Evolutionary conservation across 64 coral and sea anemone species (phyloP).

Genomic region (Dendrophyllia cribrosa): DNA sequence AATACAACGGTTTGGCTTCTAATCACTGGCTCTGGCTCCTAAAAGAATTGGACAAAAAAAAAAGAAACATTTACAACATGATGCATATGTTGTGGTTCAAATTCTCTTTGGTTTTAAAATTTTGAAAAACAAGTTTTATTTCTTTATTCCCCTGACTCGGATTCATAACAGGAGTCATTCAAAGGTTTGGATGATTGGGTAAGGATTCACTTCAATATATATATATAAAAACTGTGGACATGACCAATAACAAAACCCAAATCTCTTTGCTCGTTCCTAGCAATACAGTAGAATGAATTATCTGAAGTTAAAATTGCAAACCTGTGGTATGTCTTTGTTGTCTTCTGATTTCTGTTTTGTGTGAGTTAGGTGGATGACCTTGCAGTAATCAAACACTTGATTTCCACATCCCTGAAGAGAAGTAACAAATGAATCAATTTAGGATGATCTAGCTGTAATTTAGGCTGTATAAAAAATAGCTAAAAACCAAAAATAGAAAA

Average conservation of each 20-base stretch:
- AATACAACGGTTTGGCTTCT: slow-evolving; percentile 88
- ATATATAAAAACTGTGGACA: too few species aligned
- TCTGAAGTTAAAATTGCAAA: not conserved
- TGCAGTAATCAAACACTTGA: slow-evolving; percentile 96
- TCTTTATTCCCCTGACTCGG: too few species aligned
- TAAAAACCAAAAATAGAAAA: not conserved
- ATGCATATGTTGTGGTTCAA: not conserved
- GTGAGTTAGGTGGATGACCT: slow-evolving; percentile 60
- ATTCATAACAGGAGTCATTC: too few species aligned
- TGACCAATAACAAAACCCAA: too few species aligned
- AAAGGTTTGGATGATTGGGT: too few species aligned
- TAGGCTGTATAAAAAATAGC: not conserved
- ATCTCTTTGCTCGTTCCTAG: too few species aligned
- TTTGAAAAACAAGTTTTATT: too few species aligned
- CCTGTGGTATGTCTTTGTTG: not conserved
- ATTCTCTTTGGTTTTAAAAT: too few species aligned
- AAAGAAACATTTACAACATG: not conserved
- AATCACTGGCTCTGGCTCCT: slow-evolving; percentile 66
- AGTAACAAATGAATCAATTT: not conserved
- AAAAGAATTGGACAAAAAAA: slow-evolving; percentile 15
- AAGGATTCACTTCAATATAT: too few species aligned
- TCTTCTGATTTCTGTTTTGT: not conserved
- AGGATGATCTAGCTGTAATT: not conserved
- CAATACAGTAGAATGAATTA: not conserved
- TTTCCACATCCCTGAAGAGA: slow-evolving; percentile 88